Percentiles rank a stretch among this genome's conserved stretches.
These are phyloP conservation scores for Atrichornis clamosus DNA, from an alignment of 2,113 vertebrate genomes.

Conservation along the genomic window DNA sequence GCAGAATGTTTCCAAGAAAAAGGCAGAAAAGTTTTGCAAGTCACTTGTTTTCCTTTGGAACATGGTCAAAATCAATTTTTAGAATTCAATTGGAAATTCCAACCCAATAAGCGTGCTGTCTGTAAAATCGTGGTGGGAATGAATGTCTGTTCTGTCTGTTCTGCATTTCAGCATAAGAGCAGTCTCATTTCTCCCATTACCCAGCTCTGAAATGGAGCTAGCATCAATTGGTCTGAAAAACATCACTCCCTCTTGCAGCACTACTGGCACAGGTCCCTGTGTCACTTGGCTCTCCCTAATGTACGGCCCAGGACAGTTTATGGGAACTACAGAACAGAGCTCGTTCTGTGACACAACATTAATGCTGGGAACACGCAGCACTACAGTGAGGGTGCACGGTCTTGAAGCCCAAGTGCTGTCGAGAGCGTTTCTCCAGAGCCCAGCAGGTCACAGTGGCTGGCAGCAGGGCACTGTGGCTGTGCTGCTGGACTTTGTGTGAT, in stretches of 20 bases:
- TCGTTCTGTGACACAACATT: fast-evolving
- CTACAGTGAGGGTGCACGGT: not conserved
- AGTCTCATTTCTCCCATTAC: not conserved
- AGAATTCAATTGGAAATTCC: not conserved
- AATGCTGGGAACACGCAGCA: not conserved
- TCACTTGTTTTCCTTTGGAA: not conserved
- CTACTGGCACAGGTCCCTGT: not conserved
- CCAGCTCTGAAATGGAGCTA: not conserved
- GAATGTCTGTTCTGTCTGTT: not conserved
- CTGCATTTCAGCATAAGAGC: not conserved
- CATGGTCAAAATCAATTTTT: not conserved
- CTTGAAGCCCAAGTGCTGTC: not conserved
- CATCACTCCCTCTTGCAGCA: not conserved
- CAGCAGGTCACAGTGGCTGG: not conserved
- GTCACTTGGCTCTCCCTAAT: not conserved
- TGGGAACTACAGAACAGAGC: not conserved
- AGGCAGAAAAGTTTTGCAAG: not conserved
- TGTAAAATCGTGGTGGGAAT: not conserved
- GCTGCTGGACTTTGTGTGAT: not conserved
- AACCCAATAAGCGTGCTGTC: not conserved
- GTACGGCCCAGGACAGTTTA: not conserved
- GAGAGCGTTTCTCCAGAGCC: not conserved
- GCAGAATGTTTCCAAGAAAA: not conserved
- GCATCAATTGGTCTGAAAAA: not conserved
- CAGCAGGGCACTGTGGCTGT: not conserved